phyloP scores from a whole-genome alignment of 2,797 vertebrate genomes.

The Graptemys geographica region DNA sequence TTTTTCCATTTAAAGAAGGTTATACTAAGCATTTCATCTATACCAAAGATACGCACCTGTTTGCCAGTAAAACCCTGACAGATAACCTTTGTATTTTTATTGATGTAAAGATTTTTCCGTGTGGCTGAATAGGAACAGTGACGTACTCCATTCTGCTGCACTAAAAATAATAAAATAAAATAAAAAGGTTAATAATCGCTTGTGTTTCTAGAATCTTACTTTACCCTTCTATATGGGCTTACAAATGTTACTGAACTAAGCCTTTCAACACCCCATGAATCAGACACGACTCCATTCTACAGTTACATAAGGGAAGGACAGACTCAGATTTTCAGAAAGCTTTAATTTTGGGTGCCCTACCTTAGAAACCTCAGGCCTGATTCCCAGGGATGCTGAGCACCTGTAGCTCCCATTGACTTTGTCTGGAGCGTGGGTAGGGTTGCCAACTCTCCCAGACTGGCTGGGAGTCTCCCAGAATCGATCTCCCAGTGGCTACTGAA shows the following conservation, averaged over 20 bases:
- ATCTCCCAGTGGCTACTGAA: too few relatives aligned
- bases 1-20: neutral
- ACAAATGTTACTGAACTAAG: neutral
- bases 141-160: conserved; percentile 92
- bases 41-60: conserved; percentile 87
- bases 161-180: conserved; percentile 74
- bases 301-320: neutral
- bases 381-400: neutral
- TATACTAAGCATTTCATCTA: neutral
- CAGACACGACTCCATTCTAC: neutral
- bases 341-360: neutral
- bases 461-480: too few relatives aligned
- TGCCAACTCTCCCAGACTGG: too few relatives aligned
- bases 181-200: neutral
- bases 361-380: neutral
- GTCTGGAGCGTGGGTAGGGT: neutral
- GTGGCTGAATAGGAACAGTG: conserved; percentile 89
- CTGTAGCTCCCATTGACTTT: neutral
- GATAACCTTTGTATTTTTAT: conserved; percentile 94
- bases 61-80: conserved; percentile 99
- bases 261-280: neutral
- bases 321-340: neutral
- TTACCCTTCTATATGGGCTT: neutral
- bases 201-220: neutral
- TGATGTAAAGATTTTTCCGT: conserved; percentile 92